These are phyloP conservation scores for Moxostoma hubbsi DNA, from an alignment of 2,797 vertebrate genomes.

Conservation along the genomic window DNA sequence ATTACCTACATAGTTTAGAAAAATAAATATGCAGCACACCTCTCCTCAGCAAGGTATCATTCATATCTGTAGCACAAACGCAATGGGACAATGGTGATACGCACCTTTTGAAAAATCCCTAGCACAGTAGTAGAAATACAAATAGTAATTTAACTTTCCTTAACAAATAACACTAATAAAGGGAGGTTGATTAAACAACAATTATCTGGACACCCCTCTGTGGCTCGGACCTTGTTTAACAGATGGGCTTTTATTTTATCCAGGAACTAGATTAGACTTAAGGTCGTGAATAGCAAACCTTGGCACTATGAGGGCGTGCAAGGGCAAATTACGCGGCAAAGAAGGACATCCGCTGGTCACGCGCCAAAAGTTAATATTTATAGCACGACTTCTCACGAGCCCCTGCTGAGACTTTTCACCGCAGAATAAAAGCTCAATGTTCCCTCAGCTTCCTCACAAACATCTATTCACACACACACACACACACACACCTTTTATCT, in stretches of 20 bases:
- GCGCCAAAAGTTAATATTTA: conserved; percentile 17
- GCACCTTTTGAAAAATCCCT: too few species aligned
- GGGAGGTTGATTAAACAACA: too few species aligned
- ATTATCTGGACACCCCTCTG: too few species aligned
- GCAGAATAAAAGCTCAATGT: neutral
- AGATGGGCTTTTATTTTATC: neutral
- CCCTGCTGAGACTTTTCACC: neutral
- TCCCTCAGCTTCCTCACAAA: neutral
- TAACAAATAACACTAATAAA: neutral
- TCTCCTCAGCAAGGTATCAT: too few species aligned
- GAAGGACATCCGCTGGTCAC: conserved; percentile 39
- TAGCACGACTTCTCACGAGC: conserved; percentile 42
- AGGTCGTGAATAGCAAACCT: neutral
- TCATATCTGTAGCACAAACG: too few species aligned
- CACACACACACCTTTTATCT: neutral
- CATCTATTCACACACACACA: neutral
- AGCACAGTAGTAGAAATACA: too few species aligned
- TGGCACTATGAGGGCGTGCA: neutral
- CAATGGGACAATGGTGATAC: too few species aligned
- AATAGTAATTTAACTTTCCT: too few species aligned
- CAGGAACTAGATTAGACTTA: neutral
- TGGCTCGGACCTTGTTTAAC: too few species aligned
- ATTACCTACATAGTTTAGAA: too few species aligned
- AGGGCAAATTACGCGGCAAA: neutral
- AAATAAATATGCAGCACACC: too few species aligned